phyloP scores from a whole-genome alignment of 2,888 invertebrate genomes.

The Eumacrocentrus americanus region DNA sequence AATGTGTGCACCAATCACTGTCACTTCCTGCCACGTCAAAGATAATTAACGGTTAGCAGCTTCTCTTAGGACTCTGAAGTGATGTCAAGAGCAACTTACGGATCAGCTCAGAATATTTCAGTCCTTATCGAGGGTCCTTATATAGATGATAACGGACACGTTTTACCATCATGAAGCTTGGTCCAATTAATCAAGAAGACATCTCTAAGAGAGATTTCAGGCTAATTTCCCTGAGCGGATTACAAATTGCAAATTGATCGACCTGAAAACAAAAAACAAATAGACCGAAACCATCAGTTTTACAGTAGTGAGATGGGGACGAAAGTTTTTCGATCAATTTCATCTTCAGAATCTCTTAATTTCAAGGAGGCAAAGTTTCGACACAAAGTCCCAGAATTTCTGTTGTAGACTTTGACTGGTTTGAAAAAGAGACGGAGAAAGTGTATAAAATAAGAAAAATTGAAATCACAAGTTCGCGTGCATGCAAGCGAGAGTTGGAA shows the following conservation, averaged over 20 bases:
- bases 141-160: too few relatives aligned
- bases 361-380: constrained; percentile 9
- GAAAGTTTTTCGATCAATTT: constrained; percentile 26
- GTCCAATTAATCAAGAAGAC: background rate
- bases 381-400: background rate
- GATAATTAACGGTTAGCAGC: background rate
- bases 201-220: background rate
- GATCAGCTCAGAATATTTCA: background rate
- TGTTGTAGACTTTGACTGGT: constrained; percentile 14
- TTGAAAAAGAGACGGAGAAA: constrained; percentile 34
- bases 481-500: constrained; percentile 30
- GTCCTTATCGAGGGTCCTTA: background rate
- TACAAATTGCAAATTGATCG: constrained; percentile 27
- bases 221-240: constrained; percentile 22
- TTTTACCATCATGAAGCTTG: too few relatives aligned
- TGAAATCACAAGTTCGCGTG: constrained; percentile 9
- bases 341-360: constrained; percentile 22
- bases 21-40: background rate
- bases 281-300: background rate
- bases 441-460: too few relatives aligned
- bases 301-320: constrained; percentile 4
- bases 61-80: too few relatives aligned
- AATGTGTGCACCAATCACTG: background rate
- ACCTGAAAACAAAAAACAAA: constrained; percentile 14
- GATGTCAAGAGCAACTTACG: too few relatives aligned